A percentile compares a stretch with the other conserved stretches of the same genome.
Evolutionary conservation across 1,140 invertebrate genomes (phyloP).

Genomic region (Musca domestica): DNA sequence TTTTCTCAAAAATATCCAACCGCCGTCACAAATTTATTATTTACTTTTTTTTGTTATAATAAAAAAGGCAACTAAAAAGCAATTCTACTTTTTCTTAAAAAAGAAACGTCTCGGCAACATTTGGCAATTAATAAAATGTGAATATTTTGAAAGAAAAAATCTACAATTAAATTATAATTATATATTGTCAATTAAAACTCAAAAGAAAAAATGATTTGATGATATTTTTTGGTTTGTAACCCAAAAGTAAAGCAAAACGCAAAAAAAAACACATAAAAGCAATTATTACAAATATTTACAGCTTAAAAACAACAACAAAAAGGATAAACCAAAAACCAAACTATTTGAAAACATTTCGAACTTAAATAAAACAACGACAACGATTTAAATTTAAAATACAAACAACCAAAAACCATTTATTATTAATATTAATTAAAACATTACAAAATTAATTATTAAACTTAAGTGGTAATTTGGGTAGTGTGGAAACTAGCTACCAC

Average conservation of each 20-base stretch:
- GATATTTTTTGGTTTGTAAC: not conserved
- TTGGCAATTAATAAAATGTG: slow-evolving; percentile 18
- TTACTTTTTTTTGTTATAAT: not conserved
- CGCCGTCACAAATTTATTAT: not conserved
- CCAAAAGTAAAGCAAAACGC: not conserved
- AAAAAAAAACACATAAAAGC: slow-evolving; percentile 1
- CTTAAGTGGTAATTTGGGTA: too few relatives aligned
- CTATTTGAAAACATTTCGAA: slow-evolving; percentile 50
- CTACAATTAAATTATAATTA: not conserved
- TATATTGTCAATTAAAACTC: not conserved
- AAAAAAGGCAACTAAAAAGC: slow-evolving; percentile 30
- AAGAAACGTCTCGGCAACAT: not conserved
- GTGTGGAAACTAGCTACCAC: not conserved
- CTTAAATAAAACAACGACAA: slow-evolving; percentile 52
- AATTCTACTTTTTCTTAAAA: slow-evolving; percentile 11
- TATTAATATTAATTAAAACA: slow-evolving; percentile 28
- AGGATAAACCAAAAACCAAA: not conserved
- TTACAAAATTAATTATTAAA: not conserved
- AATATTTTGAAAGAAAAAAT: not conserved
- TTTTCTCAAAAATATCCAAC: not conserved
- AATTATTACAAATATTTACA: not conserved
- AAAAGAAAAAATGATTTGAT: slow-evolving; percentile 2
- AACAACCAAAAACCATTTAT: not conserved
- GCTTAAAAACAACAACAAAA: slow-evolving; percentile 10
- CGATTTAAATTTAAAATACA: slow-evolving; percentile 35